These are phyloP conservation scores for Diadophis punctatus DNA, from an alignment of 2,113 vertebrate genomes.

Conservation along the genomic window DNA sequence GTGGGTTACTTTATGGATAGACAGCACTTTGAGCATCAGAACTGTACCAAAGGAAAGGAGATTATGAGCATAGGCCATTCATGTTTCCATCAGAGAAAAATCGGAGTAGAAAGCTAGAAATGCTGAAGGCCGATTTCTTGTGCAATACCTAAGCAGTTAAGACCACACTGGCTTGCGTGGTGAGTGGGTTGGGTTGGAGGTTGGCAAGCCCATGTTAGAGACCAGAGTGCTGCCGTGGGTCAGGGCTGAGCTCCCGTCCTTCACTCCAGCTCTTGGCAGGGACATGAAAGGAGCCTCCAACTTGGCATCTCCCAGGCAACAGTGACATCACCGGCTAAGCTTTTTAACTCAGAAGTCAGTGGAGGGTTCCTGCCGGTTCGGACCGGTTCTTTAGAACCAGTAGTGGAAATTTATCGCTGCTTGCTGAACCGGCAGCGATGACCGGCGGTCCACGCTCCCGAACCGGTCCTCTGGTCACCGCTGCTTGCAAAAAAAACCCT, in stretches of 20 bases:
- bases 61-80: background rate
- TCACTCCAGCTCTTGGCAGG: background rate
- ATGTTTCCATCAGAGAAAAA: slow-evolving; percentile 16
- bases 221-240: background rate
- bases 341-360: background rate
- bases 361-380: too few relatives aligned
- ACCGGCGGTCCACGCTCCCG: too few relatives aligned
- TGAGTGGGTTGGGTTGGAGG: background rate
- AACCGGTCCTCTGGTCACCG: too few relatives aligned
- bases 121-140: background rate
- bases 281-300: background rate
- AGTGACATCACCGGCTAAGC: background rate
- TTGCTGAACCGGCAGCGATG: too few relatives aligned
- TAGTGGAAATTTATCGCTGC: too few relatives aligned
- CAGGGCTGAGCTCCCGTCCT: background rate
- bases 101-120: slow-evolving; percentile 16
- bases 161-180: background rate
- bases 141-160: background rate
- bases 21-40: background rate
- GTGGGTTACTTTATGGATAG: background rate
- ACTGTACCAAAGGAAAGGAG: background rate
- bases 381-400: too few relatives aligned
- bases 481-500: too few relatives aligned
- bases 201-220: background rate
- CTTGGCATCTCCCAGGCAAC: background rate